Conservation (phyloP, 2,797 vertebrate species). For the Cygnus olor region DNA sequence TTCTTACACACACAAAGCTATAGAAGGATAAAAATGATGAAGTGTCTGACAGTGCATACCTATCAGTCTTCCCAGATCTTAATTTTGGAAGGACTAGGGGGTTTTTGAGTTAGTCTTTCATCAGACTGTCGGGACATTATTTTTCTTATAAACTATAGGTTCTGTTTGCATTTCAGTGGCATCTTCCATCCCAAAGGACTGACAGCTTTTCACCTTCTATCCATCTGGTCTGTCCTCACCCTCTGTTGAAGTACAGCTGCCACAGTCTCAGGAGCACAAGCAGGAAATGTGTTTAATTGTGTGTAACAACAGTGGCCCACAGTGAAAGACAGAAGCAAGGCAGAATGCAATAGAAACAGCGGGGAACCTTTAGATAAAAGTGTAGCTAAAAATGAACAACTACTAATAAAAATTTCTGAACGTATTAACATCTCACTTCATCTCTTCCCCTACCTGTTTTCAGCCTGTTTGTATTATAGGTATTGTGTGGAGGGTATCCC, state of each 20-base stretch:
- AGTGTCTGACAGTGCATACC: neutral
- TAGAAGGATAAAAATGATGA: neutral
- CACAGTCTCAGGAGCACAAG: constrained; percentile 49
- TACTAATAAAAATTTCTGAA: neutral
- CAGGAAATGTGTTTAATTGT: constrained; percentile 48
- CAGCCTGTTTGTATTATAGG: neutral
- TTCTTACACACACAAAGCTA: neutral
- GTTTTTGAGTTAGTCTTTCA: constrained; percentile 32
- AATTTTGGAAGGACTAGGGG: neutral
- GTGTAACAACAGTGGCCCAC: neutral
- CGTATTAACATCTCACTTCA: neutral
- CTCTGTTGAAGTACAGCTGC: constrained; percentile 39
- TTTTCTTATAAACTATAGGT: constrained; percentile 1
- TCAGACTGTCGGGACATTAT: constrained; percentile 23
- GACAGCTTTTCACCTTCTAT: constrained; percentile 30
- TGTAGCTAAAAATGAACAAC: neutral
- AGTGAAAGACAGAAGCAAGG: constrained; percentile 38
- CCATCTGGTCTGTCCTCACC: constrained; percentile 44
- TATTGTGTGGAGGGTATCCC: neutral
- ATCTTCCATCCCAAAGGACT: neutral
- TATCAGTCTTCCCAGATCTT: constrained; percentile 8
- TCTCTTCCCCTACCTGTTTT: neutral
- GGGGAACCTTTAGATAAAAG: neutral
- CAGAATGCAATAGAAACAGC: neutral
- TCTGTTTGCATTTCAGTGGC: constrained; percentile 14